A percentile compares a stretch with the other conserved stretches of the same genome.
Evolutionary conservation across 1,140 invertebrate species (phyloP).

Genomic region (Littorina saxatilis): DNA sequence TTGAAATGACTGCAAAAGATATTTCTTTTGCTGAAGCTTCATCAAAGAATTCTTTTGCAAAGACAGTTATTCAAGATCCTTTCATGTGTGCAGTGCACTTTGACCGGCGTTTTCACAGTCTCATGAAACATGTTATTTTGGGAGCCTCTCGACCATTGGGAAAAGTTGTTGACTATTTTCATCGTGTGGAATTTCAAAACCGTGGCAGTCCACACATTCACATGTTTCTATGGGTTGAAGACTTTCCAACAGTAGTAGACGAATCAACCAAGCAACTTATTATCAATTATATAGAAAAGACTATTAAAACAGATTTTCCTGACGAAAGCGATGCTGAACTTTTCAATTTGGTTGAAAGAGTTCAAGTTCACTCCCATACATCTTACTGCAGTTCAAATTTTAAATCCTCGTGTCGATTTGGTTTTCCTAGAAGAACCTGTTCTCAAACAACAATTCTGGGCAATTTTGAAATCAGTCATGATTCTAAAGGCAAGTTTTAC

Average conservation of each 20-base stretch:
- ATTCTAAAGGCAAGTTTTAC: constrained; percentile 47
- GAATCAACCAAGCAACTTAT: too few species aligned
- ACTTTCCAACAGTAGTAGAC: too few species aligned
- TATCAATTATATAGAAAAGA: too few species aligned
- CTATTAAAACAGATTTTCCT: too few species aligned
- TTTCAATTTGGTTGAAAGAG: constrained; percentile 30
- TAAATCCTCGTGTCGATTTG: constrained; percentile 45
- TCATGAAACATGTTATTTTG: constrained; percentile 45
- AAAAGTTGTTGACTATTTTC: too few species aligned
- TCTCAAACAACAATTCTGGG: constrained; percentile 28
- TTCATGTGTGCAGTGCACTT: constrained; percentile 45
- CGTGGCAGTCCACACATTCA: too few species aligned
- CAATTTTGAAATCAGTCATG: constrained; percentile 35
- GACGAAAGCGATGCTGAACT: constrained; percentile 12
- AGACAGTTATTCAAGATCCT: constrained; percentile 33
- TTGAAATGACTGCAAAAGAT: constrained; percentile 39
- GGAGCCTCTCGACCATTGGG: constrained; percentile 4
- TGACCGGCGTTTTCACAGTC: constrained; percentile 42
- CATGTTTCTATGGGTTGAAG: too few species aligned
- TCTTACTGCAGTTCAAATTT: constrained; percentile 28
- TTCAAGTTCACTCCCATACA: constrained; percentile 53
- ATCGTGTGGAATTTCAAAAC: too few species aligned
- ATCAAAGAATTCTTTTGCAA: constrained; percentile 16
- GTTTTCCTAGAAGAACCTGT: constrained; percentile 41
- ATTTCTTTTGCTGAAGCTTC: constrained; percentile 12